Conservation (phyloP, 1,140 invertebrate genomes). For the Papilio dardanus region DNA sequence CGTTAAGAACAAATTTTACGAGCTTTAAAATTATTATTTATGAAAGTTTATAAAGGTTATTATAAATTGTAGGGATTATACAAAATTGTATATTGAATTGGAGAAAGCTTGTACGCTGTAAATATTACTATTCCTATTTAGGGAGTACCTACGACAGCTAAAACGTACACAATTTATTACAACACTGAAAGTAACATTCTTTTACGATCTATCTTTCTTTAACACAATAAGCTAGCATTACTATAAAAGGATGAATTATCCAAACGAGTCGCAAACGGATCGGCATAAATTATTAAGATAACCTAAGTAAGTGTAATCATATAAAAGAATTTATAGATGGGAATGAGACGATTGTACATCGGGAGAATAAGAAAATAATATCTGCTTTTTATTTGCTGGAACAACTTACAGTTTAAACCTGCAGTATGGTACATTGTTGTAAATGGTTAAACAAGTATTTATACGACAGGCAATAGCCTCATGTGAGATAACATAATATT, state of each 20-base stretch:
- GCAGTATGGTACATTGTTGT: conserved; percentile 11
- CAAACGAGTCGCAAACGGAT: not conserved
- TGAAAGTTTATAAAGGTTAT: conserved; percentile 5
- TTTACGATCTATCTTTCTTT: not conserved
- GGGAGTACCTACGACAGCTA: not conserved
- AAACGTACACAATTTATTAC: not conserved
- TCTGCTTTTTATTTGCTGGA: not conserved
- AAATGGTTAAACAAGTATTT: conserved; percentile 20
- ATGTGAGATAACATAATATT: not conserved
- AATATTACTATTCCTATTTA: not conserved
- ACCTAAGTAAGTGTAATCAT: conserved; percentile 17
- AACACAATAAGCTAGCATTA: conserved; percentile 2
- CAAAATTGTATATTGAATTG: not conserved
- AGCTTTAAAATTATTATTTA: conserved; percentile 19
- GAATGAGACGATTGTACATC: conserved; percentile 13
- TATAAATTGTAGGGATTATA: conserved; percentile 14
- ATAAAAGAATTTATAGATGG: conserved; percentile 21
- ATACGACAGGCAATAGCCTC: not conserved
- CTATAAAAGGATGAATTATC: conserved; percentile 1
- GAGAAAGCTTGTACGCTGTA: not conserved
- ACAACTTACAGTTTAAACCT: not conserved
- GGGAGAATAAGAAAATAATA: conserved; percentile 14
- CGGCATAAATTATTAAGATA: conserved; percentile 14
- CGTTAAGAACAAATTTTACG: conserved; percentile 16
- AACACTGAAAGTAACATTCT: conserved; percentile 11